Percentiles rank a stretch among this genome's conserved stretches.
Evolutionary conservation across 53 echinoderm and acorn worm genomes (phyloP).

Genomic region (Astropecten irregularis): DNA sequence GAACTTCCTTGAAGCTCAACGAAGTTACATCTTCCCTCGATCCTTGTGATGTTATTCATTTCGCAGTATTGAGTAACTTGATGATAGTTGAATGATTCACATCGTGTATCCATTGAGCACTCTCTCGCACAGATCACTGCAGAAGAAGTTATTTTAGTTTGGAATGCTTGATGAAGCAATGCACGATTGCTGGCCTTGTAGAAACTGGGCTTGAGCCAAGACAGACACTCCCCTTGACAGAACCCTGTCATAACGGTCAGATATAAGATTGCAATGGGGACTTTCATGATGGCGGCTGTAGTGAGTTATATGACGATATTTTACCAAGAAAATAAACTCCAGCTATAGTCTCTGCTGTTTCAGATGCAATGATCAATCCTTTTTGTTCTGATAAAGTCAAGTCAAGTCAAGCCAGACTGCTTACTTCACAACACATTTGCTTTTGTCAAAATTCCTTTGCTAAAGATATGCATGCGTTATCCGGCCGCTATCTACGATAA

Average conservation of each 20-base stretch:
- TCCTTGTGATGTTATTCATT: not conserved
- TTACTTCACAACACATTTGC: too few species aligned
- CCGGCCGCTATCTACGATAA: too few species aligned
- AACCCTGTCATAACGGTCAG: too few species aligned
- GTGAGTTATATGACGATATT: not conserved
- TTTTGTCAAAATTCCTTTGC: too few species aligned
- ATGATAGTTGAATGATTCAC: not conserved
- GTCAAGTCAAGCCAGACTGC: too few species aligned
- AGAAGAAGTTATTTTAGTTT: not conserved
- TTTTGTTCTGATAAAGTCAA: too few species aligned
- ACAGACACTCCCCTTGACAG: not conserved
- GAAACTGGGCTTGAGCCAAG: not conserved
- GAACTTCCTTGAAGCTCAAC: not conserved
- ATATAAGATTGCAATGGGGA: too few species aligned
- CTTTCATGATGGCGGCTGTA: not conserved
- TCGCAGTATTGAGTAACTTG: not conserved
- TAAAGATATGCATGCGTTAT: too few species aligned
- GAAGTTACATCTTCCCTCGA: not conserved
- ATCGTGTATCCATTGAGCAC: not conserved
- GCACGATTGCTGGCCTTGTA: not conserved
- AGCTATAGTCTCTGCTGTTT: too few species aligned
- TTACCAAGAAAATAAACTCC: too few species aligned
- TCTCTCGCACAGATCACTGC: constrained; percentile 20
- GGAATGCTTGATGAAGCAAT: not conserved
- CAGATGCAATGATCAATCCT: too few species aligned